phyloP scores from a whole-genome alignment of 2,888 invertebrate species.

The Epirrhoe tristata region DNA sequence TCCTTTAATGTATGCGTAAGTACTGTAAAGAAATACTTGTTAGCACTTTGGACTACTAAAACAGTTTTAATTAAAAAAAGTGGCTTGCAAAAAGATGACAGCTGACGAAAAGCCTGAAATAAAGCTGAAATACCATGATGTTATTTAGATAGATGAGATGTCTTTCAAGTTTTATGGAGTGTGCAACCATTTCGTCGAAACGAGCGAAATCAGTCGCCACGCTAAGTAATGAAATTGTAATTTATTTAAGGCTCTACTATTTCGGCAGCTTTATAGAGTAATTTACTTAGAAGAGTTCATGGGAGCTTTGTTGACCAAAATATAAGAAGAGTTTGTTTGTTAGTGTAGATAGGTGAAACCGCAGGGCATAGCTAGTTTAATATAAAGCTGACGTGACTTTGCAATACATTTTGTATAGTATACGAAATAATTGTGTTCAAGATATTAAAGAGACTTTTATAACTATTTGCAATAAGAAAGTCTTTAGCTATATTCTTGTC shows the following conservation, averaged over 20 bases:
- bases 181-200: slow-evolving; percentile 10
- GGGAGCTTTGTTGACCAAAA: slow-evolving; percentile 4
- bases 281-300: slow-evolving; percentile 21
- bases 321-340: too few relatives aligned
- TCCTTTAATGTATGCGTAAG: too few relatives aligned
- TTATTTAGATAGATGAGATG: slow-evolving; percentile 1
- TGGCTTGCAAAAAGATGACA: background rate
- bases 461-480: background rate
- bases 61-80: background rate
- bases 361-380: background rate
- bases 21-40: too few relatives aligned
- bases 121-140: background rate
- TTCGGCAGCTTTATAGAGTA: slow-evolving; percentile 16
- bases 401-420: background rate
- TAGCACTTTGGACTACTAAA: too few relatives aligned
- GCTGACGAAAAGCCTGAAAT: background rate
- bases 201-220: slow-evolving; percentile 29
- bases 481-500: background rate
- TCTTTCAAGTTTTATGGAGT: slow-evolving; percentile 26
- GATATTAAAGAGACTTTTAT: too few relatives aligned
- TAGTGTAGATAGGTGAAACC: too few relatives aligned
- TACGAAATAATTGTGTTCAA: too few relatives aligned
- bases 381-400: background rate
- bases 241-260: slow-evolving; percentile 30
- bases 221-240: slow-evolving; percentile 36